Evolutionary conservation across 2,113 vertebrate genomes (phyloP), one percentile per base, ranked within the genome.

Genomic region (Labrus mixtus): DNA sequence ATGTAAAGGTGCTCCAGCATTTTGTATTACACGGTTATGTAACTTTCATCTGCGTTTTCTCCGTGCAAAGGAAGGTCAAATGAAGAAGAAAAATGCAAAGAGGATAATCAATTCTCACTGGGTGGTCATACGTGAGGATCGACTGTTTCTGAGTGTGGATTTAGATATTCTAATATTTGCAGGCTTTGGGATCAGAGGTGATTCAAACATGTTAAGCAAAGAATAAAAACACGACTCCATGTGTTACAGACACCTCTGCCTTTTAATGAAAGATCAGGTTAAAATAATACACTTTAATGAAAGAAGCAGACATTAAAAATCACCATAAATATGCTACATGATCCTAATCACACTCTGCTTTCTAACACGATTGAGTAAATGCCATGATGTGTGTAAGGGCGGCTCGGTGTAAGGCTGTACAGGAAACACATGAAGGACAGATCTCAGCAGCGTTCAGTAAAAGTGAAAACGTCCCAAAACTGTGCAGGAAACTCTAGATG

Each of bases 251-350:
- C 68, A 82, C 58, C 58, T 76, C 76, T 76, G 80, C 70, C 88
- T 80, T 93, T 91, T 93, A 93, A 87, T 90, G 90, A 91, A 87
- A 92, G 67, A 82, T 84, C 72, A 85, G 74, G 78, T 87, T 92
- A 90, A 93, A 90, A 91, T 88, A 89, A 92, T 83, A 88, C 81
- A 93, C 63, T 91, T 93, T 87, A 91, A 95, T 90, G 81, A 88
- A 84, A 90, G 76, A 93, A 88, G 88, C 87, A 85, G 78, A 88
- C 84, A 83, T 75, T 78, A 69, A 68, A 89, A 88, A 85, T 87
- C 86, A 88, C 86, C 89, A 91, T 91, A 92, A 92, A 92, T 91
- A 92, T 90, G 89, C 93, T 93, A 91, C 87, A 90, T 73, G 73
- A 77, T 87, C 78, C 82, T 80, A 90, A 72, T 72, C 82, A 89